Evolutionary conservation across 2,113 vertebrate genomes (phyloP).

Genomic region (Anser cygnoides): DNA sequence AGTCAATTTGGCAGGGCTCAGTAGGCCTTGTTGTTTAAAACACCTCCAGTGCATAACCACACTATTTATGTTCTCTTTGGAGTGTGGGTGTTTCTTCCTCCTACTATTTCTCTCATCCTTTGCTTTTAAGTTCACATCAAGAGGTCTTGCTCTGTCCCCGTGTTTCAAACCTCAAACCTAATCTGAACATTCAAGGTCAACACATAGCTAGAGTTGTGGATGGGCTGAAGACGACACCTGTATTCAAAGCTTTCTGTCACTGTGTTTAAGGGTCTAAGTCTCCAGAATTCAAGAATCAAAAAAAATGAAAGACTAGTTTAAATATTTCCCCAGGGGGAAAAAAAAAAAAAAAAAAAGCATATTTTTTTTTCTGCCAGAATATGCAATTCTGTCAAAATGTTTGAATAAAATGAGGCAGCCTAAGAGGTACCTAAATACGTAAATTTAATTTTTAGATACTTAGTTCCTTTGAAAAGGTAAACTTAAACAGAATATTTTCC

Average conservation of each 20-base stretch:
- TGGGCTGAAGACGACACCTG: not conserved
- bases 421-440: not conserved
- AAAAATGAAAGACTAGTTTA: not conserved
- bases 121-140: not conserved
- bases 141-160: not conserved
- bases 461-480: not conserved
- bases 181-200: not conserved
- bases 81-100: not conserved
- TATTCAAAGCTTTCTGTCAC: not conserved
- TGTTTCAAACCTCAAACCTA: not conserved
- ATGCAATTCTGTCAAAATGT: not conserved
- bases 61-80: rapidly evolving
- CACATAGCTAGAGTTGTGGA: not conserved
- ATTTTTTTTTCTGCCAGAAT: not conserved
- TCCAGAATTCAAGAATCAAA: not conserved
- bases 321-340: not conserved
- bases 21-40: not conserved
- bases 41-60: not conserved
- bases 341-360: not conserved
- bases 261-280: not conserved
- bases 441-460: not conserved
- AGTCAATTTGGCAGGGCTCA: not conserved
- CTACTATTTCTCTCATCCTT: not conserved
- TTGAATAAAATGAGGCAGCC: not conserved
- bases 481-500: not conserved